Conservation (phyloP, 2,797 vertebrate species). For the Bovichtus variegatus region DNA sequence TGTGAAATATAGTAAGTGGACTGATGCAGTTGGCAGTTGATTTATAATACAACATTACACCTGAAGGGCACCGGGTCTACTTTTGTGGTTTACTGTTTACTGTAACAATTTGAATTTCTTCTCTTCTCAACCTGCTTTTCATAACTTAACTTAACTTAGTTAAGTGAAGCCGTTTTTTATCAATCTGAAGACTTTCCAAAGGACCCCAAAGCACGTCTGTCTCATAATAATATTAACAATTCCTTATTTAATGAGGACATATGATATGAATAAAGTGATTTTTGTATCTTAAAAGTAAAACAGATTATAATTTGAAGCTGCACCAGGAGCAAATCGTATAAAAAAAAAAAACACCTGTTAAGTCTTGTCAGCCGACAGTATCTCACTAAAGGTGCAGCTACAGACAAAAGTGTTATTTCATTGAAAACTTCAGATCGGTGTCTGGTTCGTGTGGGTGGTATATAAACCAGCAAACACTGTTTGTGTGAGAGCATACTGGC, state of each 20-base stretch:
- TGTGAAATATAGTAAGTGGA: background rate
- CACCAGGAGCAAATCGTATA: background rate
- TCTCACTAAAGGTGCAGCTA: constrained; percentile 17
- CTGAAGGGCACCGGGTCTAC: background rate
- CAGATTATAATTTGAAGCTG: background rate
- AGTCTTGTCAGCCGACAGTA: constrained; percentile 1
- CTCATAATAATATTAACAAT: constrained; percentile 8
- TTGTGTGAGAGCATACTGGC: constrained; percentile 56
- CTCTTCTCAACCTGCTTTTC: constrained; percentile 11
- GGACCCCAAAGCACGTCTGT: constrained; percentile 1
- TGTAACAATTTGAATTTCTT: background rate
- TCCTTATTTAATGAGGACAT: constrained; percentile 9
- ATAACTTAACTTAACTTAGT: constrained; percentile 7
- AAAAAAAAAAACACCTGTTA: constrained; percentile 52
- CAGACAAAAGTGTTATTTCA: constrained; percentile 35
- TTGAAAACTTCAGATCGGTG: constrained; percentile 47
- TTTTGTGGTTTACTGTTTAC: constrained; percentile 5
- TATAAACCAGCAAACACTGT: constrained; percentile 50
- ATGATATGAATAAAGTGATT: background rate
- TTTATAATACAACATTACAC: background rate
- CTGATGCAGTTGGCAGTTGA: background rate
- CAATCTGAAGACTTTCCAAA: constrained; percentile 1
- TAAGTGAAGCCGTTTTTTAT: constrained; percentile 22
- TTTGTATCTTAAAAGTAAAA: constrained; percentile 22
- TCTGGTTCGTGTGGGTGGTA: constrained; percentile 64